Percentiles rank a stretch among this genome's conserved stretches.
Conservation (phyloP, 1,140 invertebrate genomes). For the Brachionus plicatilis region DNA sequence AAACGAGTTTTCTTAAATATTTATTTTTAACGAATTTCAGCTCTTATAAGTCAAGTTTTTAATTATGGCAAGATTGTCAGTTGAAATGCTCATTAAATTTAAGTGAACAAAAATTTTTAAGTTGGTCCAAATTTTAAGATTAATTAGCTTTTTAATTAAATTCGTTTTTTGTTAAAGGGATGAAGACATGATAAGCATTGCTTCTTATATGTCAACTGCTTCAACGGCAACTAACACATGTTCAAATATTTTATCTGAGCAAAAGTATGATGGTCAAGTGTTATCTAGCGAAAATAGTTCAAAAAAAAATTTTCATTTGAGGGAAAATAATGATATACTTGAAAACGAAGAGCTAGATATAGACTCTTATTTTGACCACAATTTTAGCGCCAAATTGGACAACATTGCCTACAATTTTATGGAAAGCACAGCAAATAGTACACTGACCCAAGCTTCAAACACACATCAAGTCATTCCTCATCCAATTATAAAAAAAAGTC, state of each 20-base stretch:
- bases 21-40: not conserved
- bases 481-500: not conserved
- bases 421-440: not conserved
- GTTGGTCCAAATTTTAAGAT: not conserved
- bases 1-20: not conserved
- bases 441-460: not conserved
- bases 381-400: not conserved
- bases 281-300: not conserved
- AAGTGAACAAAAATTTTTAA: too few relatives aligned
- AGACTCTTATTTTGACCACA: constrained; percentile 2
- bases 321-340: not conserved
- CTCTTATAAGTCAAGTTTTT: not conserved
- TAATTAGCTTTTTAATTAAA: not conserved
- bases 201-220: constrained; percentile 28
- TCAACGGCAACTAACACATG: constrained; percentile 10
- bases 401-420: constrained; percentile 10
- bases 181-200: constrained; percentile 37
- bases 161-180: not conserved
- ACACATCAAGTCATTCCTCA: not conserved
- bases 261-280: not conserved
- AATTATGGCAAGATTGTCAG: not conserved
- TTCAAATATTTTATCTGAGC: constrained; percentile 6
- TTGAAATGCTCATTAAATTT: not conserved
- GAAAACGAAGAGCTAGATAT: not conserved
- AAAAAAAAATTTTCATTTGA: not conserved